Percentiles rank a stretch among this genome's conserved stretches.
These are phyloP conservation scores for Drosophila ananassae DNA, from an alignment of 1,140 invertebrate species.

Conservation along the genomic window DNA sequence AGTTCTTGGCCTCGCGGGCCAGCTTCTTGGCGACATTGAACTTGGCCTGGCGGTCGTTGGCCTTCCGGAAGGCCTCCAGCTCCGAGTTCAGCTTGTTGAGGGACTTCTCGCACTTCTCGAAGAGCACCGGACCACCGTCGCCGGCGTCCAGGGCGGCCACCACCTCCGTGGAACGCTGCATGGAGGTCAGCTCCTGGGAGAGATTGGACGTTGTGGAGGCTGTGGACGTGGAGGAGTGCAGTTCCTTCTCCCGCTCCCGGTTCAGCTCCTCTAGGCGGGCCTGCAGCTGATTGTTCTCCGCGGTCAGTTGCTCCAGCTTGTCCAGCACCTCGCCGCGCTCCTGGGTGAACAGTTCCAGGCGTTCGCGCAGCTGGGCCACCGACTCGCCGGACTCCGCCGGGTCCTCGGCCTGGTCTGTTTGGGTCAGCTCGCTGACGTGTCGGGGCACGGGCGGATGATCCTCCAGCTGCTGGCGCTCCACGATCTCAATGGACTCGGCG, in stretches of 20 bases:
- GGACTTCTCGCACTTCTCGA: constrained; percentile 76
- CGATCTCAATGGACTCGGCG: constrained; percentile 89
- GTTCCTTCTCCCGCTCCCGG: constrained; percentile 44
- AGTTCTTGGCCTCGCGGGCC: constrained; percentile 80
- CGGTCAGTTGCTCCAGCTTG: constrained; percentile 87
- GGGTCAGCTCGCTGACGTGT: constrained; percentile 69
- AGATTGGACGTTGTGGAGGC: constrained; percentile 63
- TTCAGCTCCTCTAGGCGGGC: constrained; percentile 43
- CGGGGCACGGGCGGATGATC: constrained; percentile 72
- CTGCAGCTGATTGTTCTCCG: constrained; percentile 86
- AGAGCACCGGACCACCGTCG: constrained; percentile 50
- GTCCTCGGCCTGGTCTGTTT: constrained; percentile 76
- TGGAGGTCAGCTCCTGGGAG: constrained; percentile 71
- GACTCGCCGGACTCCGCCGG: constrained; percentile 83
- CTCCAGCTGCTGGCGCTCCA: constrained; percentile 85
- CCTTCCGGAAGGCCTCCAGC: constrained; percentile 75
- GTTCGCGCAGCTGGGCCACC: constrained; percentile 85
- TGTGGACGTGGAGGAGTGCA: constrained; percentile 52
- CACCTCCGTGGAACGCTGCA: constrained; percentile 78
- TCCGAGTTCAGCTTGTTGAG: constrained; percentile 71
- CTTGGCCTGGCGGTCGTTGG: constrained; percentile 77
- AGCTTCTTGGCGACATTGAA: constrained; percentile 80
- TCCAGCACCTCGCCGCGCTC: constrained; percentile 88
- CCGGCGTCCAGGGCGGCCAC: constrained; percentile 64
- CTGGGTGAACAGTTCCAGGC: constrained; percentile 88